A percentile compares a stretch with the other conserved stretches of the same genome.
Conservation (phyloP, 2,888 invertebrate species). For the Eupithecia subfuscata region DNA sequence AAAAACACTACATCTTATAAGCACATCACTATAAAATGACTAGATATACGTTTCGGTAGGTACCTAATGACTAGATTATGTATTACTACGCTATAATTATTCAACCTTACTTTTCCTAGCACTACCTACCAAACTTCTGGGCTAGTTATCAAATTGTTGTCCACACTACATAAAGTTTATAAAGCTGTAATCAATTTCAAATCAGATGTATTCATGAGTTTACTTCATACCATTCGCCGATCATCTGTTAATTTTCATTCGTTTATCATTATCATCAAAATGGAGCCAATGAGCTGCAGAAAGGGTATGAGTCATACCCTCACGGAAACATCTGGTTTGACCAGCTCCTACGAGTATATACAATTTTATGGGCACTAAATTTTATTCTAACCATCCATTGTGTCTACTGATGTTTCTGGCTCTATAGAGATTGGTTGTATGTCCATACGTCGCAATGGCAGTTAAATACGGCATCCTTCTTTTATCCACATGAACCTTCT, state of each 20-base stretch:
- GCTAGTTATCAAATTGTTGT: not conserved
- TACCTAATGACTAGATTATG: not conserved
- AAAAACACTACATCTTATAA: not conserved
- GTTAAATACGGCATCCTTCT: constrained; percentile 12
- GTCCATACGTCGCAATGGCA: constrained; percentile 13
- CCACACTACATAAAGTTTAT: not conserved
- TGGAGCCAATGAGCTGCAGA: not conserved
- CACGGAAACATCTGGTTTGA: no score
- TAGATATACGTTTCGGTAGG: not conserved
- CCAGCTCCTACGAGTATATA: not conserved
- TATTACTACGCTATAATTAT: not conserved
- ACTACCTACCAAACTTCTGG: not conserved
- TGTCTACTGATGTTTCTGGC: not conserved
- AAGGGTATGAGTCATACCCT: no score
- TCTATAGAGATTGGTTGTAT: not conserved
- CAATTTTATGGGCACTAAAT: not conserved
- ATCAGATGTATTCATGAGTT: not conserved
- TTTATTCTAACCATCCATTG: not conserved
- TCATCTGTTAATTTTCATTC: no score
- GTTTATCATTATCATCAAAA: not conserved
- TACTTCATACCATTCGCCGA: not conserved
- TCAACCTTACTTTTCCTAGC: not conserved
- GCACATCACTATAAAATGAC: not conserved
- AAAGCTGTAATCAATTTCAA: not conserved
- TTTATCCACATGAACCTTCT: constrained; percentile 19